Base-by-base conservation (phyloP, 2,113 vertebrate genomes). In the Nerophis ophidion region DNA sequence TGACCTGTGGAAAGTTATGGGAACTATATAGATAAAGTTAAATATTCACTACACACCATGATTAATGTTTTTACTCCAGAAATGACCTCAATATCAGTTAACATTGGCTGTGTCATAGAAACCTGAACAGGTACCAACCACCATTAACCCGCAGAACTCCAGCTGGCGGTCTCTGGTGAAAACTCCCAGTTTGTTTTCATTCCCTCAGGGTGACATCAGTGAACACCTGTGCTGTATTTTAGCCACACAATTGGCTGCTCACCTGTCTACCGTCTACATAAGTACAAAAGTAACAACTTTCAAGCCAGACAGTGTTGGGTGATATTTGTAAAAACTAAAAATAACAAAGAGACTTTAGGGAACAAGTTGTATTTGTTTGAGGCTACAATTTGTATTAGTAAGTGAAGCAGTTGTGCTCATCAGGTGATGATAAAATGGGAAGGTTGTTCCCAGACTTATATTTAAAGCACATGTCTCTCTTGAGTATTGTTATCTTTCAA, bases 111-210 rank as follows among this genome's bases (percentile, higher is more conserved):
- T 68, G 69, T 79, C 70, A 68, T 60, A 19, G 69, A 68, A 68
- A 71, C 76, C 72, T 50, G 64, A 55, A 75, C 52, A 61, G 60
- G 77, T 81, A 72, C 74, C 71, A 51, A 51, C 52, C 62, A 35
- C 36, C 57, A 61, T 72, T 60, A 58, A 60, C 75, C 65, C 48
- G 66, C 63, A 73, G 66, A 72, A 68, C 71, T 49, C 64, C 75
- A 84, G 79, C 81, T 77, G 74, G 57, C 59, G 48, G 63, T 70
- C 47, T 70, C 70, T 14, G 75, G 67, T 64, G 72, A 78, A 82
- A 84, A 85, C 71, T 83, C 49, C 33, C 38, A 7, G 8, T 8
- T 26, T 81, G 71, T 86, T 88, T 86, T 79, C 77, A 73, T 87
- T 86, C 76, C 56, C 59, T 47, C 5, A 9, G 48, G 16, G 59